Conservation (phyloP, 2,888 invertebrate genomes). For the Lycocerus yunnanus region DNA sequence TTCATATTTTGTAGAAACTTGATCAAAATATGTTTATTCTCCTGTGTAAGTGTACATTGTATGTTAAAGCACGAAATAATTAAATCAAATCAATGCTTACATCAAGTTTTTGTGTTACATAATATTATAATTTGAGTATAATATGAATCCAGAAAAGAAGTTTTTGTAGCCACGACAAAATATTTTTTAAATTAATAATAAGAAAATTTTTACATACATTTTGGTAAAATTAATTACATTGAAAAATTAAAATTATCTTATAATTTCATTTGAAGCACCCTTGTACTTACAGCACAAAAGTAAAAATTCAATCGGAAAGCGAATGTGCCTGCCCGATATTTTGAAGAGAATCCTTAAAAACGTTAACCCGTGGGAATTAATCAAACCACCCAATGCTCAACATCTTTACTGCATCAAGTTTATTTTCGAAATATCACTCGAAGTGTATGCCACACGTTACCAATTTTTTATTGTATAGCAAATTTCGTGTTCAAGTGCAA, state of each 20-base stretch:
- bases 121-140: too few relatives aligned
- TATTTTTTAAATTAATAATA: too few relatives aligned
- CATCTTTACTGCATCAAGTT: neutral
- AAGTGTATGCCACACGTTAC: neutral
- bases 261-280: neutral
- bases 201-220: too few relatives aligned
- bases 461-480: neutral
- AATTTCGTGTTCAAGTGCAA: neutral
- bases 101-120: too few relatives aligned
- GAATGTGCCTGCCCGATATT: neutral
- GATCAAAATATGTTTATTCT: too few relatives aligned
- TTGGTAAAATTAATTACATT: neutral
- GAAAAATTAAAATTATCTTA: neutral
- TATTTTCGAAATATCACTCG: neutral
- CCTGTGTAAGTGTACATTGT: too few relatives aligned
- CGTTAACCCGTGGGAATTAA: neutral
- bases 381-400: neutral
- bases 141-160: too few relatives aligned
- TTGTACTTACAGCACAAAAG: neutral
- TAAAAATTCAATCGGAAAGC: neutral
- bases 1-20: too few relatives aligned
- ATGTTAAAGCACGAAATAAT: too few relatives aligned
- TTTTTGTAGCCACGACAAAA: too few relatives aligned
- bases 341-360: neutral
- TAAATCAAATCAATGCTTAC: too few relatives aligned